Conservation (phyloP, 2,888 invertebrate species). For the Caenorhabditis drosophilae region DNA sequence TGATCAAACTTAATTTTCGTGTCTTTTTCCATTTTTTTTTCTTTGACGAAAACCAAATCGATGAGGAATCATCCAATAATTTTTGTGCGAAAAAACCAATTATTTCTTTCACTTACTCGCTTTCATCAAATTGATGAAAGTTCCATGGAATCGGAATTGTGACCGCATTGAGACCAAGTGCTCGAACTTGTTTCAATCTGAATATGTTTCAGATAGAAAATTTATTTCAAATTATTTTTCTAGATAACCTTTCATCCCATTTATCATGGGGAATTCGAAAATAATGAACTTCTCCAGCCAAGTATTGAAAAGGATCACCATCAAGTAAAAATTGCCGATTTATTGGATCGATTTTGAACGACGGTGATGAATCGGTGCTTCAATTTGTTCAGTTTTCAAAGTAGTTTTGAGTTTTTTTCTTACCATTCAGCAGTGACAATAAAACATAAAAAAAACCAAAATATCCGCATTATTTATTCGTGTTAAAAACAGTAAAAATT, state of each 20-base stretch:
- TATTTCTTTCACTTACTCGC: no score
- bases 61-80: no score
- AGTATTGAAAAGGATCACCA: conserved; percentile 73
- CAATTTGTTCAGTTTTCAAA: no score
- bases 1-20: no score
- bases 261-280: conserved; percentile 81
- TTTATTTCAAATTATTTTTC: neutral
- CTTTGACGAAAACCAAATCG: no score
- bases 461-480: no score
- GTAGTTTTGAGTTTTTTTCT: no score
- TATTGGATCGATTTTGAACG: conserved; percentile 19
- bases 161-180: conserved; percentile 35
- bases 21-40: no score
- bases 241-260: conserved; percentile 79
- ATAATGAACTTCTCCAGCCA: conserved; percentile 77
- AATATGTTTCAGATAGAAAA: neutral
- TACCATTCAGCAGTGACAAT: no score
- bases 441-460: no score
- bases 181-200: conserved; percentile 75
- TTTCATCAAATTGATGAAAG: conserved; percentile 29
- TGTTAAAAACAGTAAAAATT: no score
- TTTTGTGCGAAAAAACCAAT: no score
- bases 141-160: conserved; percentile 35
- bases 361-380: conserved; percentile 29
- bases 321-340: conserved; percentile 27